Evolutionary conservation across 2,888 invertebrate species (phyloP).

Genomic region (Cheiracanthium punctorium): DNA sequence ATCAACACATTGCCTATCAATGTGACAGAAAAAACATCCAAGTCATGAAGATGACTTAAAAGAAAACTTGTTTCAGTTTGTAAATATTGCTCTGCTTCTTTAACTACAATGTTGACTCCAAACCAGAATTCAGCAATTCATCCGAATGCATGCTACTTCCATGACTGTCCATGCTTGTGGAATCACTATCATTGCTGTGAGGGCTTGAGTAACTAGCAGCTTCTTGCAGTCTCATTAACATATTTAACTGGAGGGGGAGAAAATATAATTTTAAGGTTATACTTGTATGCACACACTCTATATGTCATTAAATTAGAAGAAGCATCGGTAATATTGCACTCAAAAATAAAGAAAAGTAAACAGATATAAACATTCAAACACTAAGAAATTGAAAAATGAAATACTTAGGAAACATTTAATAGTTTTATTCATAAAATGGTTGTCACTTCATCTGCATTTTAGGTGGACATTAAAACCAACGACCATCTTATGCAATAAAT

Average conservation of each 20-base stretch:
- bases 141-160: slow-evolving; percentile 64
- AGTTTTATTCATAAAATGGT: no score
- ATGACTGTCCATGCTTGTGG: slow-evolving; percentile 75
- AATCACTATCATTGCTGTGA: slow-evolving; percentile 93
- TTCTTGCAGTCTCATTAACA: slow-evolving; percentile 96
- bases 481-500: no score
- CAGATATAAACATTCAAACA: no score
- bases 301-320: no score
- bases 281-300: no score
- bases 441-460: no score
- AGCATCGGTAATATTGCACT: no score
- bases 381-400: no score
- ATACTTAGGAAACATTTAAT: no score
- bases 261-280: no score
- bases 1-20: slow-evolving; percentile 32
- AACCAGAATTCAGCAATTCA: slow-evolving; percentile 59
- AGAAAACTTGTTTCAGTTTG: background rate
- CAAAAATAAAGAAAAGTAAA: no score
- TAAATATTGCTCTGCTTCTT: background rate
- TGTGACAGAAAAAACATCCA: slow-evolving; percentile 48
- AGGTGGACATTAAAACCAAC: no score
- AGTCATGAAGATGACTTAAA: slow-evolving; percentile 49
- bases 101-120: slow-evolving; percentile 66
- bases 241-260: slow-evolving; percentile 83
- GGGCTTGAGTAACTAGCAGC: slow-evolving; percentile 82